These are phyloP conservation scores for Belgica antarctica DNA, from an alignment of 2,888 invertebrate species.

Conservation along the genomic window DNA sequence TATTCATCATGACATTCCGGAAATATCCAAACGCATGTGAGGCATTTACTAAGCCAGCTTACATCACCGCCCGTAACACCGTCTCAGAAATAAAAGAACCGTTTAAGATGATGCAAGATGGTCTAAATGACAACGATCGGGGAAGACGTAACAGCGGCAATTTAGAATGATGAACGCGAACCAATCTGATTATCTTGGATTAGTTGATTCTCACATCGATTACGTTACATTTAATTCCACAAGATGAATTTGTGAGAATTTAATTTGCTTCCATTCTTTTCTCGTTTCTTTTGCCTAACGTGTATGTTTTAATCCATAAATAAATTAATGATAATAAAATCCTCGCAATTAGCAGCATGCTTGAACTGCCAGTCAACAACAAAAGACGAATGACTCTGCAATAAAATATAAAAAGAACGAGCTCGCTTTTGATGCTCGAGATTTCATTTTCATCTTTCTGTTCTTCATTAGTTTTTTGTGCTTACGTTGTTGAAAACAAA, in stretches of 20 bases:
- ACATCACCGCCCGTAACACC: no score
- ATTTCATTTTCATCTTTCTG: conserved; percentile 21
- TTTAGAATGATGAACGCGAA: conserved; percentile 7
- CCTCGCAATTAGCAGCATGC: conserved; percentile 39
- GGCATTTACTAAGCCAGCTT: no score
- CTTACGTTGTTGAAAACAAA: no score
- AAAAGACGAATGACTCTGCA: conserved; percentile 36
- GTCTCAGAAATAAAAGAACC: background rate
- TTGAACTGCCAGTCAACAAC: conserved; percentile 32
- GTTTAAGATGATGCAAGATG: conserved; percentile 1
- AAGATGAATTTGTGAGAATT: conserved; percentile 41
- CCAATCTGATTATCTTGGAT: conserved; percentile 32
- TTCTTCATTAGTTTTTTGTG: conserved; percentile 20
- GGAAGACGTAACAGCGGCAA: no score
- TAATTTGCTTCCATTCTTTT: conserved; percentile 8
- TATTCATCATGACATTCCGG: no score
- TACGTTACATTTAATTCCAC: conserved; percentile 34
- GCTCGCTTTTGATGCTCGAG: conserved; percentile 28
- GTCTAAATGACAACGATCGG: no score
- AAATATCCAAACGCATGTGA: no score
- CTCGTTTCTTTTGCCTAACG: background rate
- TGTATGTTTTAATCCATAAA: conserved; percentile 35
- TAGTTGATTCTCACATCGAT: conserved; percentile 13
- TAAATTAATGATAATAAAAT: conserved; percentile 43
- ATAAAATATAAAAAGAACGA: background rate